These are phyloP conservation scores for Nomada lathburiana DNA, from an alignment of 2,888 invertebrate species.

Conservation along the genomic window DNA sequence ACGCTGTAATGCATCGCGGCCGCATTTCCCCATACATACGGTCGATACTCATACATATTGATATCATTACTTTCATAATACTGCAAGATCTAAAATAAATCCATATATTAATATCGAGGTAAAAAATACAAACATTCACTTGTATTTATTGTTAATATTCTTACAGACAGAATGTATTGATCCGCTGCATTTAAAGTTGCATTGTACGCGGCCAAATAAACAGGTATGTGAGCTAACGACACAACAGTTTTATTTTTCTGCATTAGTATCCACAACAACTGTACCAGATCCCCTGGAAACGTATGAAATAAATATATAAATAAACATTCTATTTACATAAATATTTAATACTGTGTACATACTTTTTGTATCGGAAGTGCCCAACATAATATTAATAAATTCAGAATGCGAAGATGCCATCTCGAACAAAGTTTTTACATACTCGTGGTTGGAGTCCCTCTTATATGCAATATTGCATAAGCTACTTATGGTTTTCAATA, in stretches of 20 bases:
- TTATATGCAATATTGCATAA: conserved; percentile 87
- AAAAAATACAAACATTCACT: background rate
- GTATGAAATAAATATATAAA: conserved; percentile 36
- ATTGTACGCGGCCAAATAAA: conserved; percentile 91
- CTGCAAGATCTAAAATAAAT: conserved; percentile 87
- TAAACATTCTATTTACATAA: background rate
- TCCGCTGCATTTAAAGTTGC: conserved; percentile 90
- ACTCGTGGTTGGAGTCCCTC: conserved; percentile 85
- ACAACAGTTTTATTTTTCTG: conserved; percentile 88
- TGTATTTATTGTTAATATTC: conserved; percentile 11
- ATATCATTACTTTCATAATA: conserved; percentile 89
- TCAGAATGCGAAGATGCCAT: conserved; percentile 92
- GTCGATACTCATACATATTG: conserved; percentile 89
- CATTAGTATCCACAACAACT: conserved; percentile 88
- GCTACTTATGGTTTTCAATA: conserved; percentile 86
- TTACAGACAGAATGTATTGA: conserved; percentile 87
- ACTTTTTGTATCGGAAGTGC: conserved; percentile 81
- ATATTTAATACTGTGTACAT: conserved; percentile 49
- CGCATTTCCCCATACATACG: conserved; percentile 93
- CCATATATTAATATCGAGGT: background rate
- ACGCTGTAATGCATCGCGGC: conserved; percentile 92
- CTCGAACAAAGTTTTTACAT: conserved; percentile 87
- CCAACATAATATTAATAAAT: conserved; percentile 89
- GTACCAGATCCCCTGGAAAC: conserved; percentile 87
- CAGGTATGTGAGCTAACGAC: conserved; percentile 89